Percentiles rank a stretch among this genome's conserved stretches.
phyloP scores from a whole-genome alignment of 2,113 vertebrate species.

The Oncorhynchus keta region DNA sequence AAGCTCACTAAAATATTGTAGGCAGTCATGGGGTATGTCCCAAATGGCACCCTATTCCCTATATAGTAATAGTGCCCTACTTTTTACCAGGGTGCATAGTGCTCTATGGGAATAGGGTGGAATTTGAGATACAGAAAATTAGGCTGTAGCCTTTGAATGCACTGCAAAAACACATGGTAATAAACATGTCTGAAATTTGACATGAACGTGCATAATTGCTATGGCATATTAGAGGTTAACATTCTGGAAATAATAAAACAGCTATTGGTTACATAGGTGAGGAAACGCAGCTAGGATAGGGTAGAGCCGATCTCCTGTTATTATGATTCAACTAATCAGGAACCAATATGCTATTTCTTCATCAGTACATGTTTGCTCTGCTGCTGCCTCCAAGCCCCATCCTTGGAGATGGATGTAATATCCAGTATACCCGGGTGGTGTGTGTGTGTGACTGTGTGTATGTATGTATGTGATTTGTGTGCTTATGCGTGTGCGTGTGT shows the following conservation, averaged over 20 bases:
- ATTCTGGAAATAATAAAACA: background rate
- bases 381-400: background rate
- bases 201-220: slow-evolving; percentile 37
- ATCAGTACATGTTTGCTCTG: background rate
- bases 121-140: background rate
- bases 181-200: slow-evolving; percentile 28
- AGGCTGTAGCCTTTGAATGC: background rate
- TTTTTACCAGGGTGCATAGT: too few relatives aligned
- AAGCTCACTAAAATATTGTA: slow-evolving; percentile 13
- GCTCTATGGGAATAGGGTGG: too few relatives aligned
- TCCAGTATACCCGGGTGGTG: too few relatives aligned
- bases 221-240: slow-evolving; percentile 4
- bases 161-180: background rate
- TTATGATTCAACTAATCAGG: too few relatives aligned
- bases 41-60: too few relatives aligned
- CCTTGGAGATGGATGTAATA: too few relatives aligned
- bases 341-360: slow-evolving; percentile 4
- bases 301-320: too few relatives aligned
- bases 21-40: too few relatives aligned
- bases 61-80: too few relatives aligned
- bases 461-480: background rate
- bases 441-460: too few relatives aligned
- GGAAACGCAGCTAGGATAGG: too few relatives aligned
- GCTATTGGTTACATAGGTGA: too few relatives aligned
- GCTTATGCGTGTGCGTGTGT: background rate